Evolutionary conservation across 2,888 invertebrate species (phyloP).

Genomic region (Elaeidobius kamerunicus): DNA sequence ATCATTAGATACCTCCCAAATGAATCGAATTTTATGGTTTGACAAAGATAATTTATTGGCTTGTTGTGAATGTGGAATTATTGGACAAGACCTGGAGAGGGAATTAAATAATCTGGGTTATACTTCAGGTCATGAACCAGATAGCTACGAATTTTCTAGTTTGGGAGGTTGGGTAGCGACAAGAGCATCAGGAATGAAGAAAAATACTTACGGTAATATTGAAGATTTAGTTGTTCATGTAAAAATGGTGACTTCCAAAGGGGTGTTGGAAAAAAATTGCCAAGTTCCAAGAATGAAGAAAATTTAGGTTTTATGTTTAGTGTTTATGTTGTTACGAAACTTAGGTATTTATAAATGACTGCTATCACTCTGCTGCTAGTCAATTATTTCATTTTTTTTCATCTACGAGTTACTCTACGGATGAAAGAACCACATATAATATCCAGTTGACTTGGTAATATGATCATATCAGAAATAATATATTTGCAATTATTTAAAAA

Average conservation of each 20-base stretch:
- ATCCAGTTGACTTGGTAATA: no score
- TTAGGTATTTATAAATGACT: no score
- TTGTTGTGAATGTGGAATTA: conserved; percentile 85
- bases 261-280: conserved; percentile 79
- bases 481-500: no score
- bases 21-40: conserved; percentile 94
- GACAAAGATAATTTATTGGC: conserved; percentile 81
- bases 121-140: conserved; percentile 96
- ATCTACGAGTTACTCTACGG: no score
- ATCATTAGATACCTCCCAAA: conserved; percentile 89
- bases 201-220: conserved; percentile 96
- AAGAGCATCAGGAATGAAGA: conserved; percentile 85
- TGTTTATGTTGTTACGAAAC: no score
- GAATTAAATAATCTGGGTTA: conserved; percentile 73
- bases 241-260: conserved; percentile 80
- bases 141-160: conserved; percentile 95
- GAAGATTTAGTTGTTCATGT: conserved; percentile 91
- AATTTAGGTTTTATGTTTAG: no score
- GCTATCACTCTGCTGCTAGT: no score
- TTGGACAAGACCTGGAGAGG: conserved; percentile 92
- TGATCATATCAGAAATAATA: no score
- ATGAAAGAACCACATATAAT: no score
- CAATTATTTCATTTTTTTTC: no score
- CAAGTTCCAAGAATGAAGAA: conserved; percentile 86
- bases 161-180: conserved; percentile 85